Evolutionary conservation across 1,140 invertebrate genomes (phyloP).

Genomic region (Tetranychus urticae): DNA sequence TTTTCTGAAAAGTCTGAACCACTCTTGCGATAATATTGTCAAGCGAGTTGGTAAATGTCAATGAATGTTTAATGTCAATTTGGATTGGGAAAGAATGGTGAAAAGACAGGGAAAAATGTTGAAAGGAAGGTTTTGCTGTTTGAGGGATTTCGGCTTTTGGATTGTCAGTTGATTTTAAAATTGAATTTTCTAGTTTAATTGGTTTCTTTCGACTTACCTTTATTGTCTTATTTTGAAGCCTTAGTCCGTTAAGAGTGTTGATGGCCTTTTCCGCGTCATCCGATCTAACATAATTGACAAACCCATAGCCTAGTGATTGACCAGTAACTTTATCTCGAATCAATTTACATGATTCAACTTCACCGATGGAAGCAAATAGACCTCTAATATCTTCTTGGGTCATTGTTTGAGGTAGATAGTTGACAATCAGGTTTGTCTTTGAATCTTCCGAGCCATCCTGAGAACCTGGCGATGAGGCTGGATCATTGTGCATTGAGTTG

Average conservation of each 20-base stretch:
- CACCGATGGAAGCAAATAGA: conserved; percentile 89
- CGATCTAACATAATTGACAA: conserved; percentile 88
- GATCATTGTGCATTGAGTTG: neutral
- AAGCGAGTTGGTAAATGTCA: no score
- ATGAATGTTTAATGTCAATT: no score
- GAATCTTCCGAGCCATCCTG: conserved; percentile 40
- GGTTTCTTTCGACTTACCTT: conserved; percentile 41
- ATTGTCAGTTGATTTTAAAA: neutral
- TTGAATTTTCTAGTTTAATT: neutral
- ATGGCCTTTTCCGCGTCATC: conserved; percentile 97
- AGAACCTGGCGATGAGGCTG: neutral
- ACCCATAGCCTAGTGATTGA: conserved; percentile 95
- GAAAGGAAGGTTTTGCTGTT: neutral
- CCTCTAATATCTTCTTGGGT: conserved; percentile 95
- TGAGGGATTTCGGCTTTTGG: neutral
- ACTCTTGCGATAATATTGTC: no score
- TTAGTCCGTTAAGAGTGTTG: conserved; percentile 80
- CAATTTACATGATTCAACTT: conserved; percentile 95
- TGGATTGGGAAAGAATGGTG: no score
- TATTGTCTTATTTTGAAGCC: conserved; percentile 96
- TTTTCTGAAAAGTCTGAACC: no score
- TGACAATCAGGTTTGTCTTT: conserved; percentile 96
- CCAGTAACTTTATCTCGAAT: conserved; percentile 95
- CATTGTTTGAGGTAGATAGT: conserved; percentile 98
- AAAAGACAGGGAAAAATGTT: neutral